Evolutionary conservation across 2,113 vertebrate genomes (phyloP).

Genomic region (Hoplias malabaricus): DNA sequence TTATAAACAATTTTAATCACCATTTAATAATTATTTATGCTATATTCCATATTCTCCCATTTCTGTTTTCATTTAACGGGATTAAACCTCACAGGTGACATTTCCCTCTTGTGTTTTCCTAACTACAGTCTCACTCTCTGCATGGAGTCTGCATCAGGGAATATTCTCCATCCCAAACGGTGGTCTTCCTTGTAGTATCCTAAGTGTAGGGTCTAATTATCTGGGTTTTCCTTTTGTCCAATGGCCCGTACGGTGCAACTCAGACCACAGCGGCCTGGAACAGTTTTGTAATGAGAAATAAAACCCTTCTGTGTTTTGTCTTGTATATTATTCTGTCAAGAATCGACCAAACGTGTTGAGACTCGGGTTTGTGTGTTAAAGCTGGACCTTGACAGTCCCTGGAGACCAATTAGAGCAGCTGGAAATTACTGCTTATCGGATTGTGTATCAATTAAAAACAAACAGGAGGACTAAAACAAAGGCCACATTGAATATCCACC

Average conservation of each 20-base stretch:
- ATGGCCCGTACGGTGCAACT: not conserved
- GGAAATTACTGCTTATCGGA: conserved; percentile 67
- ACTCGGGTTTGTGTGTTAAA: conserved; percentile 66
- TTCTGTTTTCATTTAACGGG: not conserved
- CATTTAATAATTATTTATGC: too few species aligned
- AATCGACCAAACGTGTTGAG: conserved; percentile 66
- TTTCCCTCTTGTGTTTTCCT: not conserved
- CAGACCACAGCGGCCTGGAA: conserved; percentile 49
- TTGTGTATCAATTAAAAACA: conserved; percentile 58
- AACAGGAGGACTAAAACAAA: not conserved
- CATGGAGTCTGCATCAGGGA: not conserved
- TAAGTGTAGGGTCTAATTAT: not conserved
- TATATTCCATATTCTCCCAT: too few species aligned
- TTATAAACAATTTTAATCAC: too few species aligned
- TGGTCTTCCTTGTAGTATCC: too few species aligned
- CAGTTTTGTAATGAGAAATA: conserved; percentile 62
- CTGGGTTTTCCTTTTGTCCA: not conserved
- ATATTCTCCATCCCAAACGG: not conserved
- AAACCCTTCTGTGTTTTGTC: conserved; percentile 64
- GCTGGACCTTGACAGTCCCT: conserved; percentile 63
- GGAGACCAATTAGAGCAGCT: conserved; percentile 71
- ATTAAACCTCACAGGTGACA: not conserved
- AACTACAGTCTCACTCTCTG: not conserved
- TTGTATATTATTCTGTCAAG: conserved; percentile 69
- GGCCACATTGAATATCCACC: conserved; percentile 49